Evolutionary conservation across 2,888 invertebrate genomes (phyloP), one percentile per base, ranked within the genome.

Genomic region (Limenitis arthemis): DNA sequence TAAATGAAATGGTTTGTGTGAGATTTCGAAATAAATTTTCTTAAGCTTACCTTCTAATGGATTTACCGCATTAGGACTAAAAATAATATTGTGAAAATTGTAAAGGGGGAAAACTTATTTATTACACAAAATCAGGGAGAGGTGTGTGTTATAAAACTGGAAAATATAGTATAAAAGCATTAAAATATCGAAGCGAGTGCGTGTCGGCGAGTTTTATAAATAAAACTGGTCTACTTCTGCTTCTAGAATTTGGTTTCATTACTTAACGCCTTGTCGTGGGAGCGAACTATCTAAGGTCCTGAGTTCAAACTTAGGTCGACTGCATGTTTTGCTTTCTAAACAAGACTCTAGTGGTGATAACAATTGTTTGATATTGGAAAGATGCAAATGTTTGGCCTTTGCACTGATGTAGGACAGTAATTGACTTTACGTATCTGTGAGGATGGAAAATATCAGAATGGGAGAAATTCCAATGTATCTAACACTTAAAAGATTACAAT

Each of bases 301-400:
- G 8, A 49, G 58, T 58, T 54, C 52, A 58, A 42, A 47, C 46
- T 48, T 38, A 44, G 55, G 54, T 56, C 49, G 51, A 51, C 30
- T 39, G 51, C 49, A 46, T 49, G 56, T 49, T 55, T 53, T 41
- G 46, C 55, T 55, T 58, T 58, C 55, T 56, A 54, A 54, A 52
- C 50, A 41, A 39, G 47, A 47, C 44, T 46, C 41, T 38, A 43
- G 31, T 46, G 49, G 43, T 49, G 55, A 59, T 59, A 58, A 55
- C 58, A 51, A 58, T 54, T 53, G 46, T 42, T 38, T 39, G 32
- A 31, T 52, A 55, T 49, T 49, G 37, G 42, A 46, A 47, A 39
- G 49, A 56, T 53, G 53, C 56, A 53, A 56, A 56, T 53, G 56
- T 53, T 56, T 48, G 51, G 41, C 54, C 54, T 55, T 55, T 53